phyloP scores from a whole-genome alignment of 2,797 vertebrate genomes.

The Huso huso region DNA sequence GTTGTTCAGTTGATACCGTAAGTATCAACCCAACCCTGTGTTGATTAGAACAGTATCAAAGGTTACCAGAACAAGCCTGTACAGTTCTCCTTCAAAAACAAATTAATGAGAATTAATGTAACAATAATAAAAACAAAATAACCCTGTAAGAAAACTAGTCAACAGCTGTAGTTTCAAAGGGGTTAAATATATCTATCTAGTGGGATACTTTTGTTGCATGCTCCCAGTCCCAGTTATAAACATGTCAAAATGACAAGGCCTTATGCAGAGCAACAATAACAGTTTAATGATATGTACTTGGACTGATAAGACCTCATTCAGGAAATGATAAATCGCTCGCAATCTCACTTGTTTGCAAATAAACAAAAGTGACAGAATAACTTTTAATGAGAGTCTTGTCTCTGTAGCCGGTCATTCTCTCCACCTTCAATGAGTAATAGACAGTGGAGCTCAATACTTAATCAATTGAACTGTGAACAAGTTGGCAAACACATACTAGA shows the following conservation, averaged over 20 bases:
- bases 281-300: conserved; percentile 46
- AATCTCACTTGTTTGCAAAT: conserved; percentile 69
- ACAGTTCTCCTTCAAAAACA: too few species aligned
- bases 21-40: too few species aligned
- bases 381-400: conserved; percentile 72
- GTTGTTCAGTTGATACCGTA: too few species aligned
- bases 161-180: conserved; percentile 4
- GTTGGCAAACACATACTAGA: conserved; percentile 46
- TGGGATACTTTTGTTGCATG: conserved; percentile 1
- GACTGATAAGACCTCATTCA: conserved; percentile 57
- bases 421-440: conserved; percentile 65
- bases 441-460: conserved; percentile 53
- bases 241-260: conserved; percentile 20
- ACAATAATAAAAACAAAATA: too few species aligned
- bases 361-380: conserved; percentile 68
- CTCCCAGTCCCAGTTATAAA: conserved; percentile 16
- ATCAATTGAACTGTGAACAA: conserved; percentile 44
- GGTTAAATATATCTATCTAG: neutral
- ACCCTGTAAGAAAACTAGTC: neutral
- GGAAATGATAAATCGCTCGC: conserved; percentile 65
- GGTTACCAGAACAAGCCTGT: too few species aligned
- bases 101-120: too few species aligned
- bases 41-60: too few species aligned
- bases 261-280: conserved; percentile 22
- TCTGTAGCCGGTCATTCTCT: conserved; percentile 64